These are phyloP conservation scores for Marmota flaviventris DNA, from an alignment of 2,113 vertebrate genomes.

Conservation along the genomic window DNA sequence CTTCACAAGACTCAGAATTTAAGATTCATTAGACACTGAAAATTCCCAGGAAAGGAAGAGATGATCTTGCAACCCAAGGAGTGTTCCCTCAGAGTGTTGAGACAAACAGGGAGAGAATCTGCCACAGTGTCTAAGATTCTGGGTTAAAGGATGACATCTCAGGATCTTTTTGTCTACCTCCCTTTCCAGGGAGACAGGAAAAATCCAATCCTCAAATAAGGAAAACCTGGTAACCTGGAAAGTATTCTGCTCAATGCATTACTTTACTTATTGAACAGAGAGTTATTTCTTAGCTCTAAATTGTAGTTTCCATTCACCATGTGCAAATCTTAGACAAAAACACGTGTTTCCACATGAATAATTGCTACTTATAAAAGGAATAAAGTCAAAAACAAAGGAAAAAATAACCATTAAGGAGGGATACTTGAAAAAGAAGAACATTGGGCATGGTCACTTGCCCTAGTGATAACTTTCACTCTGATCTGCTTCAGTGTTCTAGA, in stretches of 20 bases:
- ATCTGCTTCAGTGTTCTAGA: neutral
- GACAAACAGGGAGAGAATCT: neutral
- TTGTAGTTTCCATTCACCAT: conserved; percentile 40
- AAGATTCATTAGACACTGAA: neutral
- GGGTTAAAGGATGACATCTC: neutral
- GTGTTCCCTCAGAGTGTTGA: neutral
- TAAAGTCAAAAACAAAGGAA: conserved; percentile 56
- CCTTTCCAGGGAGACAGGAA: neutral
- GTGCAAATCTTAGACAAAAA: neutral
- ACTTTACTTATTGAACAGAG: neutral
- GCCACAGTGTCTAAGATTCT: neutral
- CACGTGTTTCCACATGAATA: neutral
- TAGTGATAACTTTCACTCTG: too few relatives aligned
- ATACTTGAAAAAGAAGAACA: neutral
- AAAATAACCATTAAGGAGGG: neutral
- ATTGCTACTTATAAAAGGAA: neutral
- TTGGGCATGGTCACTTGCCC: neutral
- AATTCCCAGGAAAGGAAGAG: neutral
- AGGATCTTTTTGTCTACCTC: neutral
- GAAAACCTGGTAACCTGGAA: neutral
- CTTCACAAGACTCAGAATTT: neutral
- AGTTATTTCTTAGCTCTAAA: conserved; percentile 51
- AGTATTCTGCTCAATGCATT: neutral
- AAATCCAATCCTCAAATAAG: neutral
- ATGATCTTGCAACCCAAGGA: neutral